phyloP scores from a whole-genome alignment of 37 sponge, comb jelly and placozoan species.

The Chondrosia reniformis region DNA sequence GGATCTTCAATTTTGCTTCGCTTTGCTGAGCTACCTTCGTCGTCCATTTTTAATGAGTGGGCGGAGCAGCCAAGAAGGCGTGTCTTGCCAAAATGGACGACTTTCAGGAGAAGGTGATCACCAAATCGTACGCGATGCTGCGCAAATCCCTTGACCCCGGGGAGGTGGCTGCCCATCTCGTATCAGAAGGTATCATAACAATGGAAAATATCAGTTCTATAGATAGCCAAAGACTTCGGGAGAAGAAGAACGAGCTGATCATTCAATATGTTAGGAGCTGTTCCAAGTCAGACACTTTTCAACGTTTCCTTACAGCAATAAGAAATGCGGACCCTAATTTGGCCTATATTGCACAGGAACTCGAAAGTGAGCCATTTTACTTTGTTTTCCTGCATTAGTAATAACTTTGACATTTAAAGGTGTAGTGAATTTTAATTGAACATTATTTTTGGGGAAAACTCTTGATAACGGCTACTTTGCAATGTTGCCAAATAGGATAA shows the following conservation, averaged over 20 bases:
- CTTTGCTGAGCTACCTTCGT: too few relatives aligned
- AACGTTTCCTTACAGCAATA: background rate
- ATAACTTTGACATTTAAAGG: too few relatives aligned
- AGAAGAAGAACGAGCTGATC: background rate
- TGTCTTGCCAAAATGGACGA: background rate
- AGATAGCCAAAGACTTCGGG: too few relatives aligned
- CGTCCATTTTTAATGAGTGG: too few relatives aligned
- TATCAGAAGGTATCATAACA: background rate
- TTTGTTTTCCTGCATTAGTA: too few relatives aligned
- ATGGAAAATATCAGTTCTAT: background rate
- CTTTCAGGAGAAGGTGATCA: background rate
- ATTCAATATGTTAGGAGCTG: background rate
- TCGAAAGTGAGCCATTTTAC: background rate
- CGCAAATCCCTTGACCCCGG: background rate
- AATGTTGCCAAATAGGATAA: too few relatives aligned
- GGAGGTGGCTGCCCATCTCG: background rate
- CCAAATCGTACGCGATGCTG: background rate
- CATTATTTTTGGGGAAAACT: too few relatives aligned
- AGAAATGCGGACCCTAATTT: background rate
- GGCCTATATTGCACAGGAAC: background rate
- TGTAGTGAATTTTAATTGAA: too few relatives aligned
- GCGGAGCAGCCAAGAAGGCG: background rate
- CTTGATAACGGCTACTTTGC: too few relatives aligned
- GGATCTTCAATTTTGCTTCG: conserved; percentile 34
- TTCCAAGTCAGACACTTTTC: background rate